Conservation (phyloP, 2,113 vertebrate species). For the Cyprinodon brontotheroides region DNA sequence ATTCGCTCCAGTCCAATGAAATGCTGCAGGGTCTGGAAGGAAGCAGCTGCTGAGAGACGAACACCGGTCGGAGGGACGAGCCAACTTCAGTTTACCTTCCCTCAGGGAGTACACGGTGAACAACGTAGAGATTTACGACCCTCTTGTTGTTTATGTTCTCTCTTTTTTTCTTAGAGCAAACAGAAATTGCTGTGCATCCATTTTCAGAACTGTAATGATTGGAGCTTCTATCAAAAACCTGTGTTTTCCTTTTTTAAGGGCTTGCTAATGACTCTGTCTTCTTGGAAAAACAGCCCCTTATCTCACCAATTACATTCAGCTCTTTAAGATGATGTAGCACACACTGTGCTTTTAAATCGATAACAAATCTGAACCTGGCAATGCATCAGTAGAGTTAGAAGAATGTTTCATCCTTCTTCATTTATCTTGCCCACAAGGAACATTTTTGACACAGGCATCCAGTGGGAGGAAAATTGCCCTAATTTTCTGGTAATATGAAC, state of each 20-base stretch:
- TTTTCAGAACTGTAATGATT: slow-evolving; percentile 39
- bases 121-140: slow-evolving; percentile 67
- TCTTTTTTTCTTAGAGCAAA: slow-evolving; percentile 45
- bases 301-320: slow-evolving; percentile 41
- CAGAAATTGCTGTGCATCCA: slow-evolving; percentile 13
- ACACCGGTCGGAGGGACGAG: slow-evolving; percentile 47
- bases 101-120: slow-evolving; percentile 62
- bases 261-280: slow-evolving; percentile 49
- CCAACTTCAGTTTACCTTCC: slow-evolving; percentile 58
- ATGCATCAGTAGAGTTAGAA: slow-evolving; percentile 37
- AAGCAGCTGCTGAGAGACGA: slow-evolving; percentile 70
- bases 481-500: slow-evolving; percentile 55
- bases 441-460: slow-evolving; percentile 22
- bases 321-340: slow-evolving; percentile 40
- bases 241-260: slow-evolving; percentile 37
- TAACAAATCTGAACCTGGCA: slow-evolving; percentile 48
- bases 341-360: slow-evolving; percentile 41
- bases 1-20: slow-evolving; percentile 52
- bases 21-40: slow-evolving; percentile 55
- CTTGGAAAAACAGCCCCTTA: slow-evolving; percentile 25
- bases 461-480: slow-evolving; percentile 38
- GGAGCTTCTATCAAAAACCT: slow-evolving; percentile 25
- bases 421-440: slow-evolving; percentile 31
- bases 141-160: slow-evolving; percentile 49
- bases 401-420: slow-evolving; percentile 54